Evolutionary conservation across 2,797 vertebrate genomes (phyloP), one percentile per base, ranked within the genome.

Genomic region (Rhinophrynus dorsalis): DNA sequence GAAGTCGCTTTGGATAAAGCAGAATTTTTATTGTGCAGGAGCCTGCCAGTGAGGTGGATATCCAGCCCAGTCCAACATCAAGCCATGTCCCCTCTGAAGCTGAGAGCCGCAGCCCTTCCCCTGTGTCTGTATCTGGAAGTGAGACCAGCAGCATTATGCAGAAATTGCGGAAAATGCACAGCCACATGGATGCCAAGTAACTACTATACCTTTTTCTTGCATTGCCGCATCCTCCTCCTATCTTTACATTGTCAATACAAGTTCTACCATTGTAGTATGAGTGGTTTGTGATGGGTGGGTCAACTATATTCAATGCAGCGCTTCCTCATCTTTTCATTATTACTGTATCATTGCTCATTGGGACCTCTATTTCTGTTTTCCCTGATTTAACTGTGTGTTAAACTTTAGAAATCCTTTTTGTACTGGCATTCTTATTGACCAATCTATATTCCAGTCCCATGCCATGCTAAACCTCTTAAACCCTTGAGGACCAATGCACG

Each of bases 91-190:
- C 83, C 62, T 76, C 91, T 0, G 93, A 91, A 21, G 68, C 79
- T 21, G 93, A 95, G 57, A 85, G 88, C 17, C 94, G 94, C 38
- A 97, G 93, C 76, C 91, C 92, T 65, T 99, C 97, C 45, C 89
- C 96, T 0, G 67, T 94, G 38, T 99, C 97, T 0, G 80, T 97
- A 63, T 98, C 97, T 21, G 96, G 96, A 78, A 98, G 95, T 67
- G 97, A 98, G 80, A 99, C 96, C 0, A 99, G 96, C 85, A 99
- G 96, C 86, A 98, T 99, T 82, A 96, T 99, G 97, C 94, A 98
- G 83, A 99, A 97, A 78, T 91, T 99, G 24, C 98, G 98, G 86
- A 99, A 96, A 89, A 98, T 99, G 95, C 94, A 92, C 76, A 95
- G 92, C 75, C 95, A 94, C 76, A 96, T 92, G 92, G 96, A 99